These are phyloP conservation scores for Psephotus haematonotus DNA, from an alignment of 2,113 vertebrate genomes.

Conservation along the genomic window DNA sequence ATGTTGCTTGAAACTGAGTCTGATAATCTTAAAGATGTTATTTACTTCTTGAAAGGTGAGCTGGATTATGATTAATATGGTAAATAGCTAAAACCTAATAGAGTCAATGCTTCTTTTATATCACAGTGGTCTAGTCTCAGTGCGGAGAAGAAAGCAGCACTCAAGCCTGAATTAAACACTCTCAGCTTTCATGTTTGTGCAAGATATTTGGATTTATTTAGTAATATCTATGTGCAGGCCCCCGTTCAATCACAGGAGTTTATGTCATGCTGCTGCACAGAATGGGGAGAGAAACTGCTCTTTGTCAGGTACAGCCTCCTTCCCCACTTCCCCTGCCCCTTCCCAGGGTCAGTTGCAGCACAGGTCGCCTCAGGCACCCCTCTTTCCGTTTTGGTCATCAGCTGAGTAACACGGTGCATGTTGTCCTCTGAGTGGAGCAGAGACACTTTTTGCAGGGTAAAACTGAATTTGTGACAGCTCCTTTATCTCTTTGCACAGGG, in stretches of 20 bases:
- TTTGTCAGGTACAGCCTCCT: neutral
- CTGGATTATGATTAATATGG: constrained; percentile 82
- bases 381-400: neutral
- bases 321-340: neutral
- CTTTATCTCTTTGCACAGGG: neutral
- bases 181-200: neutral
- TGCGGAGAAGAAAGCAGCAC: neutral
- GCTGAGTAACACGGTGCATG: neutral
- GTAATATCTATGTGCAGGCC: neutral
- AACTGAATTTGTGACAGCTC: neutral
- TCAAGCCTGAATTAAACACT: neutral
- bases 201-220: neutral
- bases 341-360: neutral
- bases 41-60: constrained; percentile 78
- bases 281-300: neutral
- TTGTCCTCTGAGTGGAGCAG: neutral
- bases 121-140: neutral
- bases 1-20: constrained; percentile 65
- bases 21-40: constrained; percentile 77
- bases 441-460: neutral
- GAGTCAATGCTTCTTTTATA: constrained; percentile 51
- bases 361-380: neutral
- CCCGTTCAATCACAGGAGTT: neutral
- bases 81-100: constrained; percentile 66
- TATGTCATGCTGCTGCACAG: neutral